Evolutionary conservation across 2,888 invertebrate genomes (phyloP), one percentile per base, ranked within the genome.

Genomic region (Actias luna): DNA sequence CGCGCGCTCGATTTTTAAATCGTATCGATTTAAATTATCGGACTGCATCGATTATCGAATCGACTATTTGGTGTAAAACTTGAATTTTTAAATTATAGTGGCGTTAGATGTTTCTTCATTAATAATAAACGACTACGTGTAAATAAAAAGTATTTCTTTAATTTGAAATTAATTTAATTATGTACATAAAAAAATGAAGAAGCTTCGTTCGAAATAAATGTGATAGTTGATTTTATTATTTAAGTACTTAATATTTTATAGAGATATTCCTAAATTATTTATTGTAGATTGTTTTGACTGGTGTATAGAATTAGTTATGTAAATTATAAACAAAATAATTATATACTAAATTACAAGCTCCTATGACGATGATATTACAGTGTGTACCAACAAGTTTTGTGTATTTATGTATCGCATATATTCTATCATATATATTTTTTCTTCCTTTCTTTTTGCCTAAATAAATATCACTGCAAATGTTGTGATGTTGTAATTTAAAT

Each of bases 191-290:
- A 58, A 55, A 73, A 77, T 76, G 77, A 79, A 83, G 84, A 87
- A 81, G 88, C 89, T 91, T 90, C 84, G 83, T 91, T 90, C 81
- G 84, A 87, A 85, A 87, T 92, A 88, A 91, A 92, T 92, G 92
- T 92, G 92, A 92, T 92, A 92, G 91, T 90, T 91, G 86, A 87
- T 86, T 87, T 84, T 89, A 85, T 85, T 85, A 85, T 85, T 85
- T 89, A 88, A 89, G 92, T 92, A 92, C 89, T 90, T 92, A 90
- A 89, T 88, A 83, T 84, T 85, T 82, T 84, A 85, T 84, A 89
- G 83, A 87, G 80, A 85, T 90, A 87, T 86, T 82, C 79, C 78
- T 91, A 90, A 92, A 91, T 91, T 91, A 92, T 92, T 92, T 92
- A 91, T 91, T 91, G 72, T 75, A 67, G 69, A 73, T 74, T 76